These are phyloP conservation scores for Orchesella flavescens DNA, from an alignment of 2,888 invertebrate species.

Conservation along the genomic window DNA sequence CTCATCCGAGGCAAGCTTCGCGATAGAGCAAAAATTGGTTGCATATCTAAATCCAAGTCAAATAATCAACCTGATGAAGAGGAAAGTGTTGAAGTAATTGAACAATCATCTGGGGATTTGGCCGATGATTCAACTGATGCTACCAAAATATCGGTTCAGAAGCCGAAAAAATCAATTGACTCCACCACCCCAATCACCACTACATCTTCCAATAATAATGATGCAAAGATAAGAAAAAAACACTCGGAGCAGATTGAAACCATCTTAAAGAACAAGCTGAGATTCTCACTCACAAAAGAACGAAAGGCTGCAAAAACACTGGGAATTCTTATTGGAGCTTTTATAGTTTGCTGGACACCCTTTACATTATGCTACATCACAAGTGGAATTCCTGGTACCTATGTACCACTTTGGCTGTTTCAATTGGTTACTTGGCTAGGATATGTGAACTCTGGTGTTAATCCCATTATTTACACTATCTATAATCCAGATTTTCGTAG, in stretches of 20 bases:
- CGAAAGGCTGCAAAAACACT: slow-evolving; percentile 69
- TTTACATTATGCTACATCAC: slow-evolving; percentile 63
- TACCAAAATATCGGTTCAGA: slow-evolving; percentile 25
- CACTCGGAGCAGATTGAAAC: slow-evolving; percentile 63
- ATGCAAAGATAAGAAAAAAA: slow-evolving; percentile 34
- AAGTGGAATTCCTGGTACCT: slow-evolving; percentile 30
- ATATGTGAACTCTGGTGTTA: slow-evolving; percentile 91
- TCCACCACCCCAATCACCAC: slow-evolving; percentile 5
- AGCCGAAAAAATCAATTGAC: slow-evolving; percentile 13
- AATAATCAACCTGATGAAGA: not conserved
- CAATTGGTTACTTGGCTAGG: slow-evolving; percentile 96
- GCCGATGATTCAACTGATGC: slow-evolving; percentile 37
- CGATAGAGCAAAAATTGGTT: slow-evolving; percentile 57
- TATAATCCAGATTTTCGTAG: slow-evolving; percentile 93
- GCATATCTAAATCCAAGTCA: slow-evolving; percentile 26
- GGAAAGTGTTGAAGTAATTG: not conserved
- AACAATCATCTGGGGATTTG: slow-evolving; percentile 35
- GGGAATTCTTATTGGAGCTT: slow-evolving; percentile 69
- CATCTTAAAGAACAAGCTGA: slow-evolving; percentile 66
- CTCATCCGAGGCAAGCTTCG: slow-evolving; percentile 64
- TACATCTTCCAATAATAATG: not conserved
- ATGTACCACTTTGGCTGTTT: slow-evolving; percentile 76
- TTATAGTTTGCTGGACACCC: slow-evolving; percentile 70
- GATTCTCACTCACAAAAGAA: slow-evolving; percentile 68
- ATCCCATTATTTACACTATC: slow-evolving; percentile 95